Evolutionary conservation across 2,113 vertebrate species (phyloP).

Genomic region (Menura novaehollandiae): DNA sequence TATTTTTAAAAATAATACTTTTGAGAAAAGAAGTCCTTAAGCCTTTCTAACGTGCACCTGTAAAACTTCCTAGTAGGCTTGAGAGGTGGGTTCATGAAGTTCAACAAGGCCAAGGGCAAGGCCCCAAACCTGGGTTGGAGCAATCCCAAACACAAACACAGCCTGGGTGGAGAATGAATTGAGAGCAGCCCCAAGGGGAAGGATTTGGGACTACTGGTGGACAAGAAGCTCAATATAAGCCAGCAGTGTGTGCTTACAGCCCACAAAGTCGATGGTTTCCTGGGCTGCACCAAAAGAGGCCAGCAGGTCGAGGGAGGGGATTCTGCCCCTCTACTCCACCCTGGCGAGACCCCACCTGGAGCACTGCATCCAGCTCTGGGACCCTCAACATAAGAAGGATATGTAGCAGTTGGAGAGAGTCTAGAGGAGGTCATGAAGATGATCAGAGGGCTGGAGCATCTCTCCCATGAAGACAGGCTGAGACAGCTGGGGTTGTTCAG

Average conservation of each 20-base stretch:
- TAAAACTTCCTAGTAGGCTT: background rate
- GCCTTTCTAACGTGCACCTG: background rate
- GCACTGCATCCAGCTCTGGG: background rate
- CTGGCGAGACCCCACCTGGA: background rate
- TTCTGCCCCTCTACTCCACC: background rate
- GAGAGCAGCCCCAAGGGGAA: background rate
- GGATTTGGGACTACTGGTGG: background rate
- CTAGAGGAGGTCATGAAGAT: background rate
- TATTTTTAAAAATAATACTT: background rate
- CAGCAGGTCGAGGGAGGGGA: background rate
- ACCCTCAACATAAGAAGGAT: background rate
- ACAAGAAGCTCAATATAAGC: background rate
- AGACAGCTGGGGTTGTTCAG: background rate
- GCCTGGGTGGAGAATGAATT: background rate
- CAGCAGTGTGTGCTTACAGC: background rate
- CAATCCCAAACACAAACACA: background rate
- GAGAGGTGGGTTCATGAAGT: background rate
- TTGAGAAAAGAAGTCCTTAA: background rate
- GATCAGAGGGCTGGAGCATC: background rate
- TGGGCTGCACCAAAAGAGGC: background rate
- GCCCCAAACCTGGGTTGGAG: background rate
- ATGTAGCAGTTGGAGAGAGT: background rate
- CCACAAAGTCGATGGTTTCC: background rate
- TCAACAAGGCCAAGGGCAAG: background rate
- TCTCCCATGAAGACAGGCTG: background rate